Evolutionary conservation across 2,113 vertebrate species (phyloP).

Genomic region (Vulpes lagopus): DNA sequence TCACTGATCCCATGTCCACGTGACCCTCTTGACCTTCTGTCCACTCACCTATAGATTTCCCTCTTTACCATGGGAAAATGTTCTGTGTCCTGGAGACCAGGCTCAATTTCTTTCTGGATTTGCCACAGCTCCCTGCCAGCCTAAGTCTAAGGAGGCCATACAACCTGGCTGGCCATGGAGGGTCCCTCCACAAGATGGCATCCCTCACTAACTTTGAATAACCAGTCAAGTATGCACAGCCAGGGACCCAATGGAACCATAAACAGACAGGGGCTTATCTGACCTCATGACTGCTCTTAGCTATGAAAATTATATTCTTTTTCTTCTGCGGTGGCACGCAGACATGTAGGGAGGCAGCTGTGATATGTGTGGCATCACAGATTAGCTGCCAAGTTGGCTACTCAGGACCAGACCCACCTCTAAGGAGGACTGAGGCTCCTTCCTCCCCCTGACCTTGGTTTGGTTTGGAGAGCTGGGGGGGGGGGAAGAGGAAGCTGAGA

Average conservation of each 20-base stretch:
- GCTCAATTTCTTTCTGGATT: neutral
- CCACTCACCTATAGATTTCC: accelerated
- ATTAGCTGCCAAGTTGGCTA: neutral
- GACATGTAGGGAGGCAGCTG: neutral
- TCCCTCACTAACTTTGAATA: neutral
- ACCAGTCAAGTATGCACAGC: neutral
- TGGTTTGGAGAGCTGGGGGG: neutral
- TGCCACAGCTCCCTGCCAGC: neutral
- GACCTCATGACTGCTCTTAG: neutral
- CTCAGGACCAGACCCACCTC: neutral
- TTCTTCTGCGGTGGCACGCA: accelerated
- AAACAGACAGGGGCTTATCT: neutral
- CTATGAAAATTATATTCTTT: neutral
- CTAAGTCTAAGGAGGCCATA: neutral
- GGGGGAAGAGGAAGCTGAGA: neutral
- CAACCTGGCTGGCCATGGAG: neutral
- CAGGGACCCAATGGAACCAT: accelerated
- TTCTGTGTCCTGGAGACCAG: neutral
- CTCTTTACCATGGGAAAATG: neutral
- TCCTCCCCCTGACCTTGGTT: neutral
- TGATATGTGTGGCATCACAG: accelerated
- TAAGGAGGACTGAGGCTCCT: neutral
- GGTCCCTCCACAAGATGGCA: slow-evolving; percentile 65
- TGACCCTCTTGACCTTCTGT: neutral
- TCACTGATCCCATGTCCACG: neutral